These are phyloP conservation scores for Mystacornis crossleyi DNA, from an alignment of 2,113 vertebrate species.

Conservation along the genomic window DNA sequence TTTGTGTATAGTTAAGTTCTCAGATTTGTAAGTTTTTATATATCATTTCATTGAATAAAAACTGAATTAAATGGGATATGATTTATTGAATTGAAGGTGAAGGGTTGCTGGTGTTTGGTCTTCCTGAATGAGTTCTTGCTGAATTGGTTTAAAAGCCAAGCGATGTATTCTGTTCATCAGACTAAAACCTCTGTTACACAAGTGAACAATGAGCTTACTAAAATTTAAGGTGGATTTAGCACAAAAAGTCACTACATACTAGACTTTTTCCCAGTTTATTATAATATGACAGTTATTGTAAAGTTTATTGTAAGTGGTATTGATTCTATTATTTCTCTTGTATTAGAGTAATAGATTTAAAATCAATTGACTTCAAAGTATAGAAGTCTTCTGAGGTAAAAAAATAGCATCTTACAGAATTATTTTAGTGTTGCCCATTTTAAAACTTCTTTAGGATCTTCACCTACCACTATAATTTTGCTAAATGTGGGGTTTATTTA, in stretches of 20 bases:
- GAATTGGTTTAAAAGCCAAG: neutral
- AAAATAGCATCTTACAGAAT: neutral
- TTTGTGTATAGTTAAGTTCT: slow-evolving; percentile 83
- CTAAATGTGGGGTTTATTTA: neutral
- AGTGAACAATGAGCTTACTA: neutral
- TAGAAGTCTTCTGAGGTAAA: neutral
- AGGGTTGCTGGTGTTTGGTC: neutral
- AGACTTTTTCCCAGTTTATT: neutral
- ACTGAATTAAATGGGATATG: slow-evolving; percentile 68
- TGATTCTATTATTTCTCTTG: neutral
- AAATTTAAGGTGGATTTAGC: neutral
- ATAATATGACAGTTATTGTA: neutral
- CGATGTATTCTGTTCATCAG: neutral
- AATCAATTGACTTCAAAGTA: neutral
- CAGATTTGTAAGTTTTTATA: slow-evolving; percentile 86
- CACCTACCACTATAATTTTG: neutral
- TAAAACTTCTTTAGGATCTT: neutral
- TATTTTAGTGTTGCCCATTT: neutral
- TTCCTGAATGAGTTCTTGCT: neutral
- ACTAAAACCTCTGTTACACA: neutral
- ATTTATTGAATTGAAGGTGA: slow-evolving; percentile 28
- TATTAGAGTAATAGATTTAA: neutral
- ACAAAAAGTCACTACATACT: neutral
- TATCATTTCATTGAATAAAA: slow-evolving; percentile 84
- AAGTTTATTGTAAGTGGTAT: neutral